phyloP scores from a whole-genome alignment of 2,888 invertebrate species.

The Rotaria sp. region DNA sequence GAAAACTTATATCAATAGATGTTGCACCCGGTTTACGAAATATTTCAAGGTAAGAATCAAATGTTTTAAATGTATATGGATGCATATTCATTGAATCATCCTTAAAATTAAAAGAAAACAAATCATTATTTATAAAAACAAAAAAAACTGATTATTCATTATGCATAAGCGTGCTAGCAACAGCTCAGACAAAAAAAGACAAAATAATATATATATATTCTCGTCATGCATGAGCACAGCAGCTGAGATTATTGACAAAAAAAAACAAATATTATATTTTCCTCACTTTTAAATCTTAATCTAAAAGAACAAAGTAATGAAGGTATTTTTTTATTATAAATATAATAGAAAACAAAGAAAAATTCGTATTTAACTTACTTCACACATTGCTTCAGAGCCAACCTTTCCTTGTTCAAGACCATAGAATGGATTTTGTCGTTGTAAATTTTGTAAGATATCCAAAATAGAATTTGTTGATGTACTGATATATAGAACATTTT shows the following conservation, averaged over 20 bases:
- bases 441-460: constrained; percentile 32
- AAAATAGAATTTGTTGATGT: constrained; percentile 32
- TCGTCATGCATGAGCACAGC: not conserved
- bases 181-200: not conserved
- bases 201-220: too few species aligned
- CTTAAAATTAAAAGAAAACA: not conserved
- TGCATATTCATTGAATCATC: constrained; percentile 32
- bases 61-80: constrained; percentile 49
- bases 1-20: constrained; percentile 46
- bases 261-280: not conserved
- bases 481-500: constrained; percentile 58
- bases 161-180: not conserved
- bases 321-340: not conserved
- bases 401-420: not conserved
- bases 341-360: not conserved
- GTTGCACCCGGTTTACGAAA: constrained; percentile 42
- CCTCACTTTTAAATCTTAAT: not conserved
- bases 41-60: constrained; percentile 47
- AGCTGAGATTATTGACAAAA: not conserved
- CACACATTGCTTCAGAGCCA: not conserved
- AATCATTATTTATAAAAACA: not conserved
- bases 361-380: not conserved
- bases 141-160: not conserved
- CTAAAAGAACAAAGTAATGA: not conserved
- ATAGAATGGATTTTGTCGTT: not conserved